Base-by-base conservation (phyloP, 1,140 invertebrate genomes). In the Galleria mellonella region DNA sequence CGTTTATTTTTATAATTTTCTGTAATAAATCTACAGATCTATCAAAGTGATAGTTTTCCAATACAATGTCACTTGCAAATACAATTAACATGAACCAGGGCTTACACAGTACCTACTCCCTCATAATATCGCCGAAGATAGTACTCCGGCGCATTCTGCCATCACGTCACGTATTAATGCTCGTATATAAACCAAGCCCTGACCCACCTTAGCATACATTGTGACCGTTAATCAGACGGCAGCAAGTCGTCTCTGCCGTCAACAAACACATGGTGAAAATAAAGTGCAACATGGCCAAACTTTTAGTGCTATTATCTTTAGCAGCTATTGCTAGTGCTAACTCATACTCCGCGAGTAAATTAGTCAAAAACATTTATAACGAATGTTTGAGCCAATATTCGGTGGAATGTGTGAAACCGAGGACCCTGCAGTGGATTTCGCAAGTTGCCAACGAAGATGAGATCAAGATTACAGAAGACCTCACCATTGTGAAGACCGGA, bases 321-420 rank as follows among this genome's bases (percentile, higher is more conserved):
- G 64, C 61, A 49, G 70, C 71, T 5, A 51, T 67, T 36, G 73
- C 70, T 32, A 75, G 67, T 72, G 81, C 71, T 32, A 57, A 79
- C 28, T 31, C 51, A 1, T 74, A 77, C 37, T 88, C 89, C 14
- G 91, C 91, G 4, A 82, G 88, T 1, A 89, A 89, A 43, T 66
- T 92, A 58, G 79, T 89, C 8, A 78, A 78, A 42, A 90, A 91
- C 54, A 89, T 91, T 64, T 92, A 92, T 64, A 72, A 87, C 29
- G 85, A 88, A 72, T 92, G 91, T 61, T 62, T 92, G 9, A 88
- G 89, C 59, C 87, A 90, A 55, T 89, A 91, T 58, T 90, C 89
- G 32, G 78, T 89, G 37, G 86, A 87, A 40, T 95, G 94, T 78
- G 91, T 92, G 30, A 92, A 93, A 60, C 93, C 93, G 7, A 93